Evolutionary conservation across 2,888 invertebrate genomes (phyloP), one percentile per base, ranked within the genome.

Genomic region (Diarsia mendica): DNA sequence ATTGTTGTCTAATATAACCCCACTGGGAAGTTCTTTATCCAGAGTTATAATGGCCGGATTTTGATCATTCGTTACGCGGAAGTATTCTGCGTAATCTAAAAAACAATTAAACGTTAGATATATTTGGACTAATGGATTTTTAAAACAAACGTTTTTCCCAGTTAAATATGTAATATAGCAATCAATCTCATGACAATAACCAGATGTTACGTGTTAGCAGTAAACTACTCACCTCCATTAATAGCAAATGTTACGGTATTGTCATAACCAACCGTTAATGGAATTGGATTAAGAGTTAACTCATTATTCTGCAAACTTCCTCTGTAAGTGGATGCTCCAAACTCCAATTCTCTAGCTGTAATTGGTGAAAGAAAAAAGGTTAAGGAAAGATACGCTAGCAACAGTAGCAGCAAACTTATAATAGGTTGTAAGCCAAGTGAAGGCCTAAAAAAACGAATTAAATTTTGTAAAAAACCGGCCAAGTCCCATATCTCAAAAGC

Each of bases 341-440:
- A 96, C 81, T 82, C 82, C 82, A 95, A 87, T 87, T 88, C 77
- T 87, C 92, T 92, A 66, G 92, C 95, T 95, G 92, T 71, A 88
- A 90, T 86, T 75, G 80, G 82, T 80, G 66, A 81, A 71, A 80
- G 72, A 84, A 86, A 75, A 75, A 82, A 67, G 75, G 71, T 84
- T 76, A 80, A 86, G 69, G 66, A 77, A 77, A 80, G 67, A n/a
- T 58, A 28, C 49, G 53, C 64, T 49, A 70, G 44, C 48, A 69
- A 66, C 44, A 33, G 9, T 60, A 70, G 55, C 53, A 71, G 61
- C 39, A 66, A 15, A 28, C 28, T 28, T 28, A 71, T 23, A 67
- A 82, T 73, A 79, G 77, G 66, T 74, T 67, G 33, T 77, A 79
- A 76, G 69, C 48, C 49, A 79, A 84, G 28, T 53, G 33, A n/a